Conservation (phyloP, 1,140 invertebrate species). For the Zaprionus nigranus region DNA sequence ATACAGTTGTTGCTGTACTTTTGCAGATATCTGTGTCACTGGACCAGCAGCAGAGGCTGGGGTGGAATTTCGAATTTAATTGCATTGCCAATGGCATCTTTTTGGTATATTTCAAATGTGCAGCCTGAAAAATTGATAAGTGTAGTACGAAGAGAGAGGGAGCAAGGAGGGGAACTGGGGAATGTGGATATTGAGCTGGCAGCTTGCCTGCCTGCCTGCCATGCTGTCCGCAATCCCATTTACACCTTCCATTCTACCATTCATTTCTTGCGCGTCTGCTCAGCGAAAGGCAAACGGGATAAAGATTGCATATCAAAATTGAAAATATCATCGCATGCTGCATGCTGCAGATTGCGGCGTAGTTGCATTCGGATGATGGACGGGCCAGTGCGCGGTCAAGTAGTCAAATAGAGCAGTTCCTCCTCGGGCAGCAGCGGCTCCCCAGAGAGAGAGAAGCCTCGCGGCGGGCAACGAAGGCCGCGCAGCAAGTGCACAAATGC, state of each 20-base stretch:
- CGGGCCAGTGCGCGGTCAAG: background rate
- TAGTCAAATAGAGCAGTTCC: slow-evolving; percentile 4
- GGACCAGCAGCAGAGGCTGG: background rate
- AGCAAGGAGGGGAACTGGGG: background rate
- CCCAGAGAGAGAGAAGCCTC: slow-evolving; percentile 2
- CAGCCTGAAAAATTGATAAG: slow-evolving; percentile 44
- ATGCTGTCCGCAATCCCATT: background rate
- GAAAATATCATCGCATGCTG: slow-evolving; percentile 7
- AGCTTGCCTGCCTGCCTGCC: too few relatives aligned
- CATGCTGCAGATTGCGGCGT: background rate
- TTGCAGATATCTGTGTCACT: slow-evolving; percentile 30
- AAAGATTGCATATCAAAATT: slow-evolving; percentile 23
- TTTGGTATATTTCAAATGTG: slow-evolving; percentile 50
- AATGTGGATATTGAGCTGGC: slow-evolving; percentile 20
- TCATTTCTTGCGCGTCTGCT: background rate
- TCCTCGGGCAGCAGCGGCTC: background rate
- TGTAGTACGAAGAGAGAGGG: slow-evolving; percentile 16
- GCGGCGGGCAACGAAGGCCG: background rate
- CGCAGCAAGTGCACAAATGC: slow-evolving; percentile 33
- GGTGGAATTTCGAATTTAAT: slow-evolving; percentile 51
- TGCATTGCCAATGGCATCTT: slow-evolving; percentile 49
- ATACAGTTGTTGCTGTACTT: background rate
- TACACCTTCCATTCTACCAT: background rate
- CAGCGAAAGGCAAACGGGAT: slow-evolving; percentile 30
- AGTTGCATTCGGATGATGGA: background rate